phyloP scores from a whole-genome alignment of 2,888 invertebrate species.

The Tigriopus californicus region DNA sequence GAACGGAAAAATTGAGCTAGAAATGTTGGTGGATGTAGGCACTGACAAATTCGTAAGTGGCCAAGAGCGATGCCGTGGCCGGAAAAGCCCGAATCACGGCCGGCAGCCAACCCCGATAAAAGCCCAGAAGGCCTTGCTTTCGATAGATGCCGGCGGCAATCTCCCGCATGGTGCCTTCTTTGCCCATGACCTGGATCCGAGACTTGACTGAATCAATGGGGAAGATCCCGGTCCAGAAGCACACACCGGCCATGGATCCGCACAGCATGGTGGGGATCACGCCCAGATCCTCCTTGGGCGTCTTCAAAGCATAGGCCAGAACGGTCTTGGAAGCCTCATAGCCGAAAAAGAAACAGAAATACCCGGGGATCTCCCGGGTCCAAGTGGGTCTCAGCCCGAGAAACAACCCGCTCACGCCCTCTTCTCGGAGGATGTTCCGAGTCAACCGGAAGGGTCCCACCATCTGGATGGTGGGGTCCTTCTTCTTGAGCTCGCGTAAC shows the following conservation, averaged over 20 bases:
- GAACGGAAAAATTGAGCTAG: no score
- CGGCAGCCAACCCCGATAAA: not conserved
- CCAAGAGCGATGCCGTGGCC: not conserved
- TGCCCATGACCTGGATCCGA: slow-evolving; percentile 9
- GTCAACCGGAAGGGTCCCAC: not conserved
- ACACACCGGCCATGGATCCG: not conserved
- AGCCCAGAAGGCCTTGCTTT: not conserved
- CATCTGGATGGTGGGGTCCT: not conserved
- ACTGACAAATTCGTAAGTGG: not conserved
- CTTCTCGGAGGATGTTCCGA: not conserved
- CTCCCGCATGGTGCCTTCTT: not conserved
- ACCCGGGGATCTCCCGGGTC: slow-evolving; percentile 5
- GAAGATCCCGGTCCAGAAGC: slow-evolving; percentile 2
- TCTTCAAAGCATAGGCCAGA: not conserved
- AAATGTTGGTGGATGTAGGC: no score
- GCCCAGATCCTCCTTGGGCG: not conserved
- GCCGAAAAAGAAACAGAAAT: slow-evolving; percentile 9
- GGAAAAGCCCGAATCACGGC: slow-evolving; percentile 1
- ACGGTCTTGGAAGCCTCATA: not conserved
- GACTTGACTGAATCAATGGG: slow-evolving; percentile 10
- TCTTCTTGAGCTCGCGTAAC: not conserved
- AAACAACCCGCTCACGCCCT: not conserved
- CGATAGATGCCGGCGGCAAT: not conserved
- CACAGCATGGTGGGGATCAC: not conserved
- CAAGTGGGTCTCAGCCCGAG: slow-evolving; percentile 2